Conservation (phyloP, 2,113 vertebrate species). For the Triplophysa rosa region DNA sequence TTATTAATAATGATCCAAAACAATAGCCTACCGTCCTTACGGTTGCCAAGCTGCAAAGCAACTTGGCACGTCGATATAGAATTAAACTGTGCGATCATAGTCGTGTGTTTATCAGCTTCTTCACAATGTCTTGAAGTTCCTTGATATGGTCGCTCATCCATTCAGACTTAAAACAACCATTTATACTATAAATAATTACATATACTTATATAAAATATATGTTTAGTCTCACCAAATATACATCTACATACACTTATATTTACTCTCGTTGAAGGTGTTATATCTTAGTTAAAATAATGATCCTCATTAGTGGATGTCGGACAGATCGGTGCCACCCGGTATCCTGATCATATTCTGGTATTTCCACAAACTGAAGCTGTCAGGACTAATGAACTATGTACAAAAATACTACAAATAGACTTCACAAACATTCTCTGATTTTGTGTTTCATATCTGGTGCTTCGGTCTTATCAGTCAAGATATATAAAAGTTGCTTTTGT, state of each 20-base stretch:
- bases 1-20: no score
- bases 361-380: constrained; percentile 10
- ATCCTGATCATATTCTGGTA: constrained; percentile 1
- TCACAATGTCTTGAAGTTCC: background rate
- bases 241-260: no score
- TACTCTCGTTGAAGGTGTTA: constrained; percentile 79
- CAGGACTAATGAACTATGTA: constrained; percentile 21
- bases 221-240: background rate
- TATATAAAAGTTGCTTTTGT: background rate
- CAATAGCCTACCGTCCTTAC: no score
- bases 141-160: background rate
- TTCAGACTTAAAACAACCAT: background rate
- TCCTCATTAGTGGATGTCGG: constrained; percentile 39
- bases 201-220: background rate
- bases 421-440: background rate
- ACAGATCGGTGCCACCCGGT: constrained; percentile 8
- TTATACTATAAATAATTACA: background rate
- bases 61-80: background rate
- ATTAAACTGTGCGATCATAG: background rate
- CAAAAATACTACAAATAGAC: background rate
- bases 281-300: constrained; percentile 60
- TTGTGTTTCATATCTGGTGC: background rate
- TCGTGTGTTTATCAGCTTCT: background rate
- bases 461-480: background rate
- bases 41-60: background rate